Base-by-base conservation (phyloP, 2,113 vertebrate species). In the Cyphomyrus discorhynchus region DNA sequence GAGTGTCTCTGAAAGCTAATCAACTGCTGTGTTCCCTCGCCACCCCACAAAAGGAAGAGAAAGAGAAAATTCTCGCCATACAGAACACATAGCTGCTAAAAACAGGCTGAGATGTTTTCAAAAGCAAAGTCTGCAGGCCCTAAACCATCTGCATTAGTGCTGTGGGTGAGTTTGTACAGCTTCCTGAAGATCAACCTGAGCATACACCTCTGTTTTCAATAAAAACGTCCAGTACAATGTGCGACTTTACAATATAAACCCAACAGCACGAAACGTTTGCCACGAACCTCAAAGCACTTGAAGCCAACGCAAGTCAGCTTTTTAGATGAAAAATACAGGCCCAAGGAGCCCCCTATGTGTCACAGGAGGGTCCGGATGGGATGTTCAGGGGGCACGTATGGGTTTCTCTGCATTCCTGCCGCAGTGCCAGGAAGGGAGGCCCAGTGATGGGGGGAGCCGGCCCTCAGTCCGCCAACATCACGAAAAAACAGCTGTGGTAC, bases 1-100 rank as follows among this genome's bases (percentile, higher is more conserved):
- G 42, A 93, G 93, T 92, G 91, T 92, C 92, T 90, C 91, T 58
- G 86, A 27, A 91, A 93, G 91, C 92, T 94, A 95, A 95, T 95
- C 93, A 94, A 91, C 85, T 87, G 90, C 52, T 35, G 39, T 47
- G 93, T 93, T 93, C 93, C 92, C 90, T 66, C 88, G 62, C 89
- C 86, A 88, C 62, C 92, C 93, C 93, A 74, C 91, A 89, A 56
- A 87, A 91, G 92, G 92, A 90, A 58, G 19, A 21, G 46, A 49
- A n/a, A 13, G 9, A 86, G 84, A 83, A 45, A 86, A 1, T 19
- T 24, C 46, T 47, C 0, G 84, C 91, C 39, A 88, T 58, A 91
- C 93, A 92, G 90, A 91, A 90, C 62, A 89, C 1, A 58, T 86
- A 85, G 90, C 31, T 88, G 83, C 88, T 49, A 93, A 93, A 92